A percentile compares a stretch with the other conserved stretches of the same genome.
Conservation (phyloP, 2,797 vertebrate genomes). For the Aotus griseimembra region DNA sequence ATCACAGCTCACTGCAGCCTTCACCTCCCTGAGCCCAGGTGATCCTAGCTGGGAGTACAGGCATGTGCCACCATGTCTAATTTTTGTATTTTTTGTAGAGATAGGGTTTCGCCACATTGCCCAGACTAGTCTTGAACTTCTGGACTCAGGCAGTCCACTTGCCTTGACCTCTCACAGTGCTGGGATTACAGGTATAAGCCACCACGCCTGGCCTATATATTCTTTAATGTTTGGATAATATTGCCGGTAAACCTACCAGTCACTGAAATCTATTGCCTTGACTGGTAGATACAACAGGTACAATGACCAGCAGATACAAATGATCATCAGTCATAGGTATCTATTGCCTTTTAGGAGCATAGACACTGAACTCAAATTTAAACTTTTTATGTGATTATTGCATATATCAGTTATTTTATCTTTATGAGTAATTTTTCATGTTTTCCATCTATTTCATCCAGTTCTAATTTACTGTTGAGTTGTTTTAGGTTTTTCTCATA, state of each 20-base stretch:
- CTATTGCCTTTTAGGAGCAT: not conserved
- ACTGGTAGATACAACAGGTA: not conserved
- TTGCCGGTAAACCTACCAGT: not conserved
- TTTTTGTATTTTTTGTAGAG: too few relatives aligned
- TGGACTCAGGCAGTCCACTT: too few relatives aligned
- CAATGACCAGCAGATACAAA: not conserved
- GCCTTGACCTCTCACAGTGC: too few relatives aligned
- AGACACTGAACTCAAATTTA: slow-evolving; percentile 12
- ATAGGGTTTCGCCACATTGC: too few relatives aligned
- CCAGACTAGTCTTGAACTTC: too few relatives aligned
- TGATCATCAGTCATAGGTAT: not conserved
- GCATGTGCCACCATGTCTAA: too few relatives aligned
- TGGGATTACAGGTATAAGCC: too few relatives aligned
- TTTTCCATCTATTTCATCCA: not conserved
- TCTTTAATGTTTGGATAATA: not conserved
- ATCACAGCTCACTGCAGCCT: too few relatives aligned
- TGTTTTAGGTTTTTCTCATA: not conserved
- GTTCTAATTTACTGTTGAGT: not conserved
- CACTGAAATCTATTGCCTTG: not conserved
- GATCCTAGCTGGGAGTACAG: too few relatives aligned
- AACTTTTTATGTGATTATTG: slow-evolving; percentile 1
- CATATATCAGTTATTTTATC: not conserved
- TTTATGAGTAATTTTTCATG: not conserved
- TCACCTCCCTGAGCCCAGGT: too few relatives aligned
- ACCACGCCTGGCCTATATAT: too few relatives aligned